Conservation (phyloP, 2,113 vertebrate species). For the Meleagris gallopavo region DNA sequence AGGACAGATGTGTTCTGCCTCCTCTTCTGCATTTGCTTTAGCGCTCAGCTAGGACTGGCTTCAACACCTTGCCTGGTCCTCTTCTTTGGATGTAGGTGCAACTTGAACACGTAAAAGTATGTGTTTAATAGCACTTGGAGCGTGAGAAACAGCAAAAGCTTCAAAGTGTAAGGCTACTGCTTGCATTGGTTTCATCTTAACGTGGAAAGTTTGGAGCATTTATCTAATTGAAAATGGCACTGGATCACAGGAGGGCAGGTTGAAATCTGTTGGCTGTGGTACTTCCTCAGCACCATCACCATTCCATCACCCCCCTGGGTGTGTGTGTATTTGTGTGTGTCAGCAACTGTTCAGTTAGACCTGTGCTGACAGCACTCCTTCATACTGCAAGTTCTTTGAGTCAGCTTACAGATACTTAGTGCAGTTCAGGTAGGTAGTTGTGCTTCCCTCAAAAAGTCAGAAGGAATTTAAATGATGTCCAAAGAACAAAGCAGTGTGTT, state of each 20-base stretch:
- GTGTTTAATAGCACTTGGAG: neutral
- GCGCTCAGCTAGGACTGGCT: neutral
- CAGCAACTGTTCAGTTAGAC: neutral
- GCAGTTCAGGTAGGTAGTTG: neutral
- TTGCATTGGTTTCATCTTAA: neutral
- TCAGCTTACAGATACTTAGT: neutral
- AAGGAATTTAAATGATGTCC: neutral
- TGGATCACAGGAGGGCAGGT: neutral
- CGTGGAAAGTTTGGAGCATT: neutral
- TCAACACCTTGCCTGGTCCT: neutral
- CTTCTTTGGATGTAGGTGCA: neutral
- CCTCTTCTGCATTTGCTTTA: neutral
- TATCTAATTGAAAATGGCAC: neutral
- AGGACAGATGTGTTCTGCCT: neutral
- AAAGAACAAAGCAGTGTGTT: neutral
- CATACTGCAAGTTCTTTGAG: neutral
- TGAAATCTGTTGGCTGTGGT: neutral
- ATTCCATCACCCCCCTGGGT: fast-evolving
- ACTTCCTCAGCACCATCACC: neutral
- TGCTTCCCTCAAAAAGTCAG: neutral
- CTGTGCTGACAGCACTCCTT: neutral
- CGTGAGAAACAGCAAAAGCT: neutral
- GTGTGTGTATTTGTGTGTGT: neutral
- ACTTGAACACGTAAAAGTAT: neutral
- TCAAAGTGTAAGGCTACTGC: neutral